phyloP scores from a whole-genome alignment of 1,140 invertebrate species.

The Aphelenchoides avenae region DNA sequence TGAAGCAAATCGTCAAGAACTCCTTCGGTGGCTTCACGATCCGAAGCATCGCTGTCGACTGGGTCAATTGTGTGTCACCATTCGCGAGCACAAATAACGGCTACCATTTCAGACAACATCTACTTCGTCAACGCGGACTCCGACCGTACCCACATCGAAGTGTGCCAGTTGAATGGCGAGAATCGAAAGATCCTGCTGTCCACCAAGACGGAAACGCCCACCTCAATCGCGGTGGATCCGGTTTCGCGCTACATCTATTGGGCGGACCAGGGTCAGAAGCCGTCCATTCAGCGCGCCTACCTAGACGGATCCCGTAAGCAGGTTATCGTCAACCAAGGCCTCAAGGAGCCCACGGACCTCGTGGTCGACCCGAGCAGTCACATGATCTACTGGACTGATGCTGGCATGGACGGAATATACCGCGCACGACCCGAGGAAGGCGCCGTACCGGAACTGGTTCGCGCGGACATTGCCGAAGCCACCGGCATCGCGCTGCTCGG shows the following conservation, averaged over 20 bases:
- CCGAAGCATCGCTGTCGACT: conserved; percentile 84
- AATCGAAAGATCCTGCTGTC: conserved; percentile 84
- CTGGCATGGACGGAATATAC: conserved; percentile 73
- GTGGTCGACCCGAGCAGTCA: conserved; percentile 88
- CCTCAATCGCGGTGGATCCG: conserved; percentile 91
- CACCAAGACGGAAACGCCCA: conserved; percentile 83
- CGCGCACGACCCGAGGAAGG: conserved; percentile 52
- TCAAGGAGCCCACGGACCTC: conserved; percentile 82
- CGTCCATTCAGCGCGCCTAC: conserved; percentile 78
- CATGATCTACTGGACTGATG: conserved; percentile 95
- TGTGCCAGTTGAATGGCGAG: conserved; percentile 81
- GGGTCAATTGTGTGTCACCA: conserved; percentile 72
- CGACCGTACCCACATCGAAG: conserved; percentile 93
- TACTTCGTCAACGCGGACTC: conserved; percentile 97
- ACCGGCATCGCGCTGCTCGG: conserved; percentile 71
- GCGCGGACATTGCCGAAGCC: conserved; percentile 83
- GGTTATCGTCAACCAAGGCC: conserved; percentile 80
- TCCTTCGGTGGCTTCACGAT: conserved; percentile 92
- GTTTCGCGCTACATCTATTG: conserved; percentile 72
- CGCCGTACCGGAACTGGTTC: conserved; percentile 67
- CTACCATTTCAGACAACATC: conserved; percentile 68
- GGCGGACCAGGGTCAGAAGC: conserved; percentile 96
- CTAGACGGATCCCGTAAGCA: conserved; percentile 83
- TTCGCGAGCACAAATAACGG: neutral
- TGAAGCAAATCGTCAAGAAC: conserved; percentile 77